phyloP scores from a whole-genome alignment of 2,888 invertebrate genomes.

The Chrysolina oricalcia region DNA sequence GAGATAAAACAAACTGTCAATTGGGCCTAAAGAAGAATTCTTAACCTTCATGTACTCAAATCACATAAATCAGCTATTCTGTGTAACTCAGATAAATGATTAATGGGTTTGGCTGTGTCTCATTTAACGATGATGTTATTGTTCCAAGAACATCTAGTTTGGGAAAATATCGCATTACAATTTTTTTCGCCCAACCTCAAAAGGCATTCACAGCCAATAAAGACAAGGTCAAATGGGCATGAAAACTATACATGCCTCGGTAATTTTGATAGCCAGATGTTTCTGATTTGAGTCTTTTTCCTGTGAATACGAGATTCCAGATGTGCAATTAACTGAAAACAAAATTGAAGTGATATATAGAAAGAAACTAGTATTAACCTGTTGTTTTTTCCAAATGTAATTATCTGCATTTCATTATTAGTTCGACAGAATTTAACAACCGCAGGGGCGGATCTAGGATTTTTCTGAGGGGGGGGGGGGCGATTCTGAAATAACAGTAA shows the following conservation, averaged over 20 bases:
- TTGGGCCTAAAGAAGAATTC: not conserved
- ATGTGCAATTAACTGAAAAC: conserved; percentile 44
- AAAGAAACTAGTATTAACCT: conserved; percentile 38
- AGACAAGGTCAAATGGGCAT: conserved; percentile 16
- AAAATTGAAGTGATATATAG: conserved; percentile 41
- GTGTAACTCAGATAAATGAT: not conserved
- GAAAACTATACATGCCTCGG: not conserved
- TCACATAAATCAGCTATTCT: not conserved
- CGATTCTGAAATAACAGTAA: no score
- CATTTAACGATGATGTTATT: not conserved
- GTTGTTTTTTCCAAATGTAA: not conserved
- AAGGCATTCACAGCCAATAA: conserved; percentile 13
- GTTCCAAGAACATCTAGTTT: not conserved
- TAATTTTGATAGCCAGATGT: conserved; percentile 35
- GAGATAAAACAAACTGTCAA: no score
- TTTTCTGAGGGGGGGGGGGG: no score
- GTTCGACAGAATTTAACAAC: no score
- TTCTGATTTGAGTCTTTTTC: conserved; percentile 29
- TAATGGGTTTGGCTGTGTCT: not conserved
- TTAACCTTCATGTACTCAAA: not conserved
- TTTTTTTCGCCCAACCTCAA: not conserved
- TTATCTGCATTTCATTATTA: no score
- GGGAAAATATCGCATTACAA: conserved; percentile 14
- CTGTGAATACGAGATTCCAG: conserved; percentile 42
- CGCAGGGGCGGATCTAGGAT: no score